Evolutionary conservation across 2,888 invertebrate species (phyloP).

Genomic region (Cylloceria caligata): DNA sequence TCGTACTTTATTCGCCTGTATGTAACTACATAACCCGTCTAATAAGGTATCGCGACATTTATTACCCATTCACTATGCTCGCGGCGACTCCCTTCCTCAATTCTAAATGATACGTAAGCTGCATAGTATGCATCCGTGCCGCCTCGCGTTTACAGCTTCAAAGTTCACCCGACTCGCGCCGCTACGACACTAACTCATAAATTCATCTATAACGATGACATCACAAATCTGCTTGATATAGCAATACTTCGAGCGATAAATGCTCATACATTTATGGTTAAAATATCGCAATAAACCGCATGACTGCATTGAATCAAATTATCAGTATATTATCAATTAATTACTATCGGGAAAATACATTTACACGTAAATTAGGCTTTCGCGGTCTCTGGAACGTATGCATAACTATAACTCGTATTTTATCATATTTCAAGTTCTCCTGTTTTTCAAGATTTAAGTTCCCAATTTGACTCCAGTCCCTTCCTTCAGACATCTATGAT

Average conservation of each 20-base stretch:
- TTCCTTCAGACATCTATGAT: too few relatives aligned
- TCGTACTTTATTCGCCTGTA: slow-evolving; percentile 58
- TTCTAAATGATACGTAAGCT: slow-evolving; percentile 62
- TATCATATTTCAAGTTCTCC: too few relatives aligned
- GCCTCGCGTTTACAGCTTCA: slow-evolving; percentile 36
- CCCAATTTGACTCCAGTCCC: too few relatives aligned
- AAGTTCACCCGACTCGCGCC: slow-evolving; percentile 45
- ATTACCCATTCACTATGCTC: slow-evolving; percentile 66
- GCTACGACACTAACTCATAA: slow-evolving; percentile 33
- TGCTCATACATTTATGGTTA: slow-evolving; percentile 17
- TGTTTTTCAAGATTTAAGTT: too few relatives aligned
- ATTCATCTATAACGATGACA: slow-evolving; percentile 56
- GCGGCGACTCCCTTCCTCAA: slow-evolving; percentile 59
- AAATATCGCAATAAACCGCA: slow-evolving; percentile 27
- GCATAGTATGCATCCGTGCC: slow-evolving; percentile 39
- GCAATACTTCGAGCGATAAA: slow-evolving; percentile 30
- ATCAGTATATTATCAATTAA: slow-evolving; percentile 5
- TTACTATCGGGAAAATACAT: slow-evolving; percentile 15
- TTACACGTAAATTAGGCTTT: too few relatives aligned
- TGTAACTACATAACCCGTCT: slow-evolving; percentile 54
- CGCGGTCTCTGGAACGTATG: too few relatives aligned
- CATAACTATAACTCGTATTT: too few relatives aligned
- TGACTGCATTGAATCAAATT: not conserved
- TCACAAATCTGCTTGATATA: slow-evolving; percentile 53
- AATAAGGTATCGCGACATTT: slow-evolving; percentile 65